Conservation (phyloP, 2,797 vertebrate genomes). For the Gymnothorax reevesii region DNA sequence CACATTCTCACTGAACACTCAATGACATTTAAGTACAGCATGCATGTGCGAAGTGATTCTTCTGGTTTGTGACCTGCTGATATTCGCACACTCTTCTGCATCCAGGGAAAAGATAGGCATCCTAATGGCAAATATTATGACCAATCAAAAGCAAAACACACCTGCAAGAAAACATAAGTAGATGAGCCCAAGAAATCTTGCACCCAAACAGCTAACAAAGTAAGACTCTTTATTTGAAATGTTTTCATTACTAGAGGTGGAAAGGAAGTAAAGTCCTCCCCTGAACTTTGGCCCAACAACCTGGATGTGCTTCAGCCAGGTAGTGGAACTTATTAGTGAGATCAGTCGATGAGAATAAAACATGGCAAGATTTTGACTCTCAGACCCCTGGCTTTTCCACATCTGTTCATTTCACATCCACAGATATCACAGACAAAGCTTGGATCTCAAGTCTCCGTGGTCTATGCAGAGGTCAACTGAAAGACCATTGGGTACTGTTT, state of each 20-base stretch:
- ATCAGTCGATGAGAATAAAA: too few relatives aligned
- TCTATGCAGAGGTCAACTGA: slow-evolving; percentile 64
- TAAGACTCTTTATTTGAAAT: slow-evolving; percentile 81
- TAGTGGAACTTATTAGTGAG: too few relatives aligned
- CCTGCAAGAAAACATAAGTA: not conserved
- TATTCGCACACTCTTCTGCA: not conserved
- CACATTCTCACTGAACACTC: not conserved
- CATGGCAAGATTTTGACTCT: too few relatives aligned
- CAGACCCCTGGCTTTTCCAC: too few relatives aligned
- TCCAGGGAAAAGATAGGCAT: not conserved
- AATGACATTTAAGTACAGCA: not conserved
- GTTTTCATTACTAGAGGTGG: slow-evolving; percentile 65
- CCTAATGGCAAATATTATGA: not conserved
- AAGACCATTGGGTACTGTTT: slow-evolving; percentile 73
- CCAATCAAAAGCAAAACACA: not conserved
- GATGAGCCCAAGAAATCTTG: not conserved
- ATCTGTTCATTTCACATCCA: slow-evolving; percentile 66
- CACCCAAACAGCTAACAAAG: slow-evolving; percentile 67
- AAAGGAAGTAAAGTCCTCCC: too few relatives aligned
- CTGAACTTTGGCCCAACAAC: too few relatives aligned
- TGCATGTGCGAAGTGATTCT: not conserved
- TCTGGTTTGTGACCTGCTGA: not conserved
- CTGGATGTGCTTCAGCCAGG: too few relatives aligned
- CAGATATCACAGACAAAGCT: slow-evolving; percentile 83
- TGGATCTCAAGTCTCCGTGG: slow-evolving; percentile 78